phyloP scores from a whole-genome alignment of 2,113 vertebrate species.

The Chelonoidis abingdonii region DNA sequence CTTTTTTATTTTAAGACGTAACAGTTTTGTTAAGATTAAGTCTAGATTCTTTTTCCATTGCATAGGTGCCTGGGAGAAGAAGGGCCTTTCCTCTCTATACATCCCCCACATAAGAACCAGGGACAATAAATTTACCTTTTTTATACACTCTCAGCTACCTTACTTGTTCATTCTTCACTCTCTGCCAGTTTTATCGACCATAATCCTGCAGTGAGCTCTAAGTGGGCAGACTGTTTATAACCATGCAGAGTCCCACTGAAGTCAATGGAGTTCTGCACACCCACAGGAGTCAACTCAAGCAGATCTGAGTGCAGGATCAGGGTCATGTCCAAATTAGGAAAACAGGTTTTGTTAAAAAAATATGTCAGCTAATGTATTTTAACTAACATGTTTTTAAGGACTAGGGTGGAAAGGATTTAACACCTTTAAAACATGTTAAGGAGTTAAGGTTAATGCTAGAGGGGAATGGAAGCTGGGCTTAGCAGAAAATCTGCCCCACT shows the following conservation, averaged over 20 bases:
- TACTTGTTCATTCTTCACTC: neutral
- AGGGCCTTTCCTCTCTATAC: rapidly evolving
- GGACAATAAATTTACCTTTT: neutral
- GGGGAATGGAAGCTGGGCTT: neutral
- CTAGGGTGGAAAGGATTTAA: neutral
- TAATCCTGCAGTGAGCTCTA: neutral
- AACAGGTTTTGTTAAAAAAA: neutral
- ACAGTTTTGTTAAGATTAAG: neutral
- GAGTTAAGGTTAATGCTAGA: neutral
- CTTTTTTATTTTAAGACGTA: neutral
- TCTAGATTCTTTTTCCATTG: neutral
- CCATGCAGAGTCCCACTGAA: neutral
- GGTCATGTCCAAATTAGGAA: neutral
- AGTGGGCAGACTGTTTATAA: neutral
- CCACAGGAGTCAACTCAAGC: neutral
- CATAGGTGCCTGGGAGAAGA: rapidly evolving
- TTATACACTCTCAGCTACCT: neutral
- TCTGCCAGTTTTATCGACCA: neutral
- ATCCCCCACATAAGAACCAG: neutral
- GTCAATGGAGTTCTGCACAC: rapidly evolving
- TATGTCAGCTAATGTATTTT: neutral
- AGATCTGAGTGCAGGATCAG: neutral
- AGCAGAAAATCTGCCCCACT: neutral
- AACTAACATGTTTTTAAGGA: neutral
- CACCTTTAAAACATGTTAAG: neutral